Evolutionary conservation across 1,140 invertebrate species (phyloP).

Genomic region (Trichogramma pretiosum): DNA sequence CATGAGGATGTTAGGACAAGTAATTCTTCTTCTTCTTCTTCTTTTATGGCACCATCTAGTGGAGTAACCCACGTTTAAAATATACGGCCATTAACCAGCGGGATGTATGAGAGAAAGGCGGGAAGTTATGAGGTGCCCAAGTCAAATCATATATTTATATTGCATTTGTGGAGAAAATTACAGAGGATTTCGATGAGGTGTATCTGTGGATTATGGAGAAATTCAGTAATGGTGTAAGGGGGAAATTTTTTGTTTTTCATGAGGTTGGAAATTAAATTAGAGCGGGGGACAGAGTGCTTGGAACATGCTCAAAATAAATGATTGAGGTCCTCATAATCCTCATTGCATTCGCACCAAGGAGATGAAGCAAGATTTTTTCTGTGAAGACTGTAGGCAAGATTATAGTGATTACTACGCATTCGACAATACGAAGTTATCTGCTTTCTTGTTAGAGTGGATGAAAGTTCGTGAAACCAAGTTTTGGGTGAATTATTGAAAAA

Average conservation of each 20-base stretch:
- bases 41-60: too few relatives aligned
- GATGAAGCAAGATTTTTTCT: background rate
- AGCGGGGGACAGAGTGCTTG: background rate
- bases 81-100: too few relatives aligned
- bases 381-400: background rate
- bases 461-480: background rate
- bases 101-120: too few relatives aligned
- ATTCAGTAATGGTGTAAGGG: background rate
- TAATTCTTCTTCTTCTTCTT: too few relatives aligned
- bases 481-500: background rate
- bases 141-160: too few relatives aligned
- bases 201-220: background rate
- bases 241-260: background rate
- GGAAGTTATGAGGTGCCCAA: too few relatives aligned
- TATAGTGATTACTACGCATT: background rate
- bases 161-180: background rate
- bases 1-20: too few relatives aligned
- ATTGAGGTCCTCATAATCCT: background rate
- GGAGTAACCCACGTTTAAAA: too few relatives aligned
- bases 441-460: background rate
- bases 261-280: background rate
- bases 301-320: background rate
- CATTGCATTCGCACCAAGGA: background rate
- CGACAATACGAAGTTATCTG: background rate
- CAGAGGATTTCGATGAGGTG: background rate